A percentile compares a stretch with the other conserved stretches of the same genome.
These are phyloP conservation scores for Scaptodrosophila lebanonensis DNA, from an alignment of 1,140 invertebrate species.

Conservation along the genomic window DNA sequence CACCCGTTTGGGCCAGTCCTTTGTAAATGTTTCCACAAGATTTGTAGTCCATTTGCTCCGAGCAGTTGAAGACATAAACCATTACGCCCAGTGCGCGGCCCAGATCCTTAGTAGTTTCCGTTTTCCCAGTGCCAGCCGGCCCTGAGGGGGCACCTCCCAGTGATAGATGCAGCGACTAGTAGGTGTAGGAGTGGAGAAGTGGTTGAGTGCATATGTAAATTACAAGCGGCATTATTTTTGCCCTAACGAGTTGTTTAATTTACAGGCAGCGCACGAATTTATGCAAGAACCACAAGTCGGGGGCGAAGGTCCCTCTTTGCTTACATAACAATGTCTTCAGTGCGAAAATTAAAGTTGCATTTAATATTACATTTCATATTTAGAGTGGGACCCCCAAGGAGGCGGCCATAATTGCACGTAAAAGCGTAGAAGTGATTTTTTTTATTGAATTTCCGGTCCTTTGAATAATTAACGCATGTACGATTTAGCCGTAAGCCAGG, in stretches of 20 bases:
- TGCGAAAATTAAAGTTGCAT: slow-evolving; percentile 11
- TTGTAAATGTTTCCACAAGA: slow-evolving; percentile 94
- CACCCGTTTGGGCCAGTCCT: slow-evolving; percentile 91
- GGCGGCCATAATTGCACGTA: slow-evolving; percentile 24
- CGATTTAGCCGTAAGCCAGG: no score
- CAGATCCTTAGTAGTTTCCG: slow-evolving; percentile 97
- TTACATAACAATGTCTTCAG: background rate
- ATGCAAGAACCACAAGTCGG: slow-evolving; percentile 39
- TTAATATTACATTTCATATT: background rate
- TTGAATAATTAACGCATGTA: background rate
- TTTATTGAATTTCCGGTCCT: slow-evolving; percentile 31
- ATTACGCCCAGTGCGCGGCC: slow-evolving; percentile 95
- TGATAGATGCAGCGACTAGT: slow-evolving; percentile 85
- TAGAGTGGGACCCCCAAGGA: background rate
- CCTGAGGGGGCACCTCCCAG: slow-evolving; percentile 92
- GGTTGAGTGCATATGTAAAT: slow-evolving; percentile 54
- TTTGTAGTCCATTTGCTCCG: slow-evolving; percentile 97
- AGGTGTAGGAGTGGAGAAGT: background rate
- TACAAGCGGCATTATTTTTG: slow-evolving; percentile 62
- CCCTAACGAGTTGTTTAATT: slow-evolving; percentile 74
- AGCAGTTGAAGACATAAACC: slow-evolving; percentile 97
- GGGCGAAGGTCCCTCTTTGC: slow-evolving; percentile 13
- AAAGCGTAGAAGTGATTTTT: no score
- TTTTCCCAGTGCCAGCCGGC: slow-evolving; percentile 96
- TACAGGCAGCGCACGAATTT: slow-evolving; percentile 13